These are phyloP conservation scores for Caenorhabditis sinica DNA, from an alignment of 2,888 invertebrate species.

Conservation along the genomic window DNA sequence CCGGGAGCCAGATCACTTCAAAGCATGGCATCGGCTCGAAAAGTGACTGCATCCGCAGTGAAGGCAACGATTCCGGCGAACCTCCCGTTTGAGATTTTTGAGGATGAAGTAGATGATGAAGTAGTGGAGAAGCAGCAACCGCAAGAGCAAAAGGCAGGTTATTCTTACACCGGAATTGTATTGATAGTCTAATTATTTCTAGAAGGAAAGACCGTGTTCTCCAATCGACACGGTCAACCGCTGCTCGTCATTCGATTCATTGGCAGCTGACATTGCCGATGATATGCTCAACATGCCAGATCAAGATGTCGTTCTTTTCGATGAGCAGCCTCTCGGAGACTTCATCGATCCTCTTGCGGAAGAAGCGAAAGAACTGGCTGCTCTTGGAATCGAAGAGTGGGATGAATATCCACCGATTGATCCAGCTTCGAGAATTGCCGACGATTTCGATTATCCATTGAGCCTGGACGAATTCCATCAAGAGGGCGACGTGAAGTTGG, in stretches of 20 bases:
- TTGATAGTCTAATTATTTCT: not conserved
- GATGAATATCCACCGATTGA: constrained; percentile 59
- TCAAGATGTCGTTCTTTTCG: constrained; percentile 26
- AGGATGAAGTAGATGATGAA: constrained; percentile 41
- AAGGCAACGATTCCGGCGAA: constrained; percentile 5
- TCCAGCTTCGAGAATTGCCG: constrained; percentile 44
- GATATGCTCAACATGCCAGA: constrained; percentile 38
- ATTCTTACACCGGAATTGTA: not conserved
- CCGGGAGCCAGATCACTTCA: constrained; percentile 50
- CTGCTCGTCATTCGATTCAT: constrained; percentile 30
- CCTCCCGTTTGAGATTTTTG: constrained; percentile 37
- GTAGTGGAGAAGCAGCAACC: not conserved
- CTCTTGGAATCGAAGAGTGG: constrained; percentile 45
- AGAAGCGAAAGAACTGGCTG: constrained; percentile 10
- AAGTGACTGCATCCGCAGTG: not conserved
- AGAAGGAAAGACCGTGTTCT: constrained; percentile 11
- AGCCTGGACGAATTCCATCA: constrained; percentile 22
- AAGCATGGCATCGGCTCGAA: constrained; percentile 37
- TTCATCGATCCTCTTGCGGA: not conserved
- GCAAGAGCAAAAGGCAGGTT: not conserved
- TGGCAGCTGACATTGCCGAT: constrained; percentile 35
- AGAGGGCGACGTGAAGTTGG: constrained; percentile 23
- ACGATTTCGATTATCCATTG: constrained; percentile 11
- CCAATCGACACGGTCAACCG: constrained; percentile 37
- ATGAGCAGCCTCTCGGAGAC: constrained; percentile 16